Evolutionary conservation across 1,140 invertebrate species (phyloP).

Genomic region (Apis cerana): DNA sequence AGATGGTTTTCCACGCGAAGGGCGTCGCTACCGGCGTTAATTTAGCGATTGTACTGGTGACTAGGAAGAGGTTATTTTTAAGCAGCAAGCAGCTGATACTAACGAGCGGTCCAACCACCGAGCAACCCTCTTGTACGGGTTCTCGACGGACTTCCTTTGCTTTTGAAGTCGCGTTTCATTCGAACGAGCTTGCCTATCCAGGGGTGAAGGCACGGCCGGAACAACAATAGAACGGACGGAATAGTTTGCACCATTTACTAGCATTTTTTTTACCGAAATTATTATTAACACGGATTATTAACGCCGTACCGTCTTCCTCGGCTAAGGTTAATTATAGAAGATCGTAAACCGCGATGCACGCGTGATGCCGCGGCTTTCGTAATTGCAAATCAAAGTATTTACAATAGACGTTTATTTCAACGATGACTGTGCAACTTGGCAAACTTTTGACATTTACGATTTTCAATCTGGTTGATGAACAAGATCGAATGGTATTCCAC

Average conservation of each 20-base stretch:
- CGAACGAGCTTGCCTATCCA: constrained; percentile 13
- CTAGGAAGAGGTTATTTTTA: constrained; percentile 63
- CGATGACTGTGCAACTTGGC: constrained; percentile 10
- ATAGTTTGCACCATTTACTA: not conserved
- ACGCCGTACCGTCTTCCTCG: no score
- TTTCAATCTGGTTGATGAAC: not conserved
- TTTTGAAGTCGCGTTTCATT: constrained; percentile 39
- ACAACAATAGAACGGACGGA: not conserved
- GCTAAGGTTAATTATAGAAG: constrained; percentile 26
- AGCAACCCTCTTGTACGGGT: constrained; percentile 44
- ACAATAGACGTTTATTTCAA: constrained; percentile 28
- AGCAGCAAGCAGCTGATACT: constrained; percentile 53
- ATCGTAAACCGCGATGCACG: not conserved
- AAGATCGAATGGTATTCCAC: not conserved
- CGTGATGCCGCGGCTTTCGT: not conserved
- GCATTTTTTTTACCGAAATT: not conserved
- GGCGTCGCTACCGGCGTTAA: constrained; percentile 53
- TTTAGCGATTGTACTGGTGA: constrained; percentile 53
- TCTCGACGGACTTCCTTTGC: constrained; percentile 34
- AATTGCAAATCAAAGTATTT: constrained; percentile 15
- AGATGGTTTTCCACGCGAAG: constrained; percentile 27
- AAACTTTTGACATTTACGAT: constrained; percentile 29
- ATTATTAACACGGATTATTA: not conserved
- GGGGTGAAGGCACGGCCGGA: not conserved
- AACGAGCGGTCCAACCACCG: constrained; percentile 63